Evolutionary conservation across 1,140 invertebrate genomes (phyloP), one percentile per base, ranked within the genome.

Genomic region (Alviniconcha marisindica): DNA sequence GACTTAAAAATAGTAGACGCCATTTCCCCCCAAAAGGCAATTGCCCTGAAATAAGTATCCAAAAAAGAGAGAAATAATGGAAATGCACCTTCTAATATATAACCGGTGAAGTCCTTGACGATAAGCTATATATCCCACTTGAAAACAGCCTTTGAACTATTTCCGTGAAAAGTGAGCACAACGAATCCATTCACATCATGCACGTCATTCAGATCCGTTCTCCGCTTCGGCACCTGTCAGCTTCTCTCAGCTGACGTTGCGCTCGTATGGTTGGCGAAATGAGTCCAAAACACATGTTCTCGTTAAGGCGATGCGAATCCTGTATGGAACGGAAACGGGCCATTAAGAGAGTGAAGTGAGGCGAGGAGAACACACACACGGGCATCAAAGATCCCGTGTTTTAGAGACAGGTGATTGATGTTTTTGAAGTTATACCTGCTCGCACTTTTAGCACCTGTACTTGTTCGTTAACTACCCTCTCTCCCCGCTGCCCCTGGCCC

Each of bases 301-400:
- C n/a, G n/a, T n/a, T 71, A 38, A 21, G 21, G 38, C 21, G 21
- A 18, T 18, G 33, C 38, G 33, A 21, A 10, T 48, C 44, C 18
- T 18, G 18, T 71, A 38, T 18, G 18, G 33, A 71, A 28, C n/a
- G 69, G 69, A 71, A 71, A 36, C 69, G 36, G 36, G 69, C 69
- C 33, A 31, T 71, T 71, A 18, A 36, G 69, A 36, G 33, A 31
- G 15, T 21, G 28, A 31, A 31, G 38, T 18, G 69, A 31, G n/a
- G 38, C 69, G 24, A 38, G 69, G 33, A 38, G 69, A 71, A 71
- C 69, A 71, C 69, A 71, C 69, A 38, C 31, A 71, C 44, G 44
- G 44, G 69, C 69, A 36, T 71, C 69, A 71, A 71, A 66, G 38
- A 71, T 31, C 33, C 24, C 31, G 31, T 18, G 69, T 36, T 31